Base-by-base conservation (phyloP, 2,797 vertebrate species). In the Octomys mimax region DNA sequence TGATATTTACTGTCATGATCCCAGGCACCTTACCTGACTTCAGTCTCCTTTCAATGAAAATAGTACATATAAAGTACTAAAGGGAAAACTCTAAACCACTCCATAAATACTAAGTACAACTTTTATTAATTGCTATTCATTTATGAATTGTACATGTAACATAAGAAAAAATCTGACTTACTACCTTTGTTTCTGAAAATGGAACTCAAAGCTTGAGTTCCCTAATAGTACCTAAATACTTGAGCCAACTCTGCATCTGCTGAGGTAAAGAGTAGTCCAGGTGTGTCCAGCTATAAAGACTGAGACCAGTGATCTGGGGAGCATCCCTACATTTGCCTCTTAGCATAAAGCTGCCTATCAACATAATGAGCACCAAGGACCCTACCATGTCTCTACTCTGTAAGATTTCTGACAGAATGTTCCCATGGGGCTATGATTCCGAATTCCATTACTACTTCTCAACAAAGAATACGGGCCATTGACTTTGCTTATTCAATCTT, bases 21-120 rank as follows among this genome's bases (percentile, higher is more conserved):
- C 46, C 87, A 52, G 59, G 10, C 28, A 94, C 92, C 85, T 91
- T 49, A 91, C 39, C 92, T 52, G 75, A 79, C 18, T 6, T 89
- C 5, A 92, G 31, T 49, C 61, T 91, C 42, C 39, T 36, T 64
- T 49, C 18, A 64, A 87, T 62, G 71, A 94, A 92, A 95, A 90
- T 84, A 84, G 61, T 22, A 70, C 19, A 4, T 87, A 0, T 73
- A 59, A 95, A 89, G 26, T 75, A 36, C 24, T 86, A 77, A 91
- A 75, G 70, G 94, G 57, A 90, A n/a, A 42, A 83, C 1, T 24
- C 54, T 89, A 75, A 92, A n/a, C 6, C 62, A 71, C 7, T 59
- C 70, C 77, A 42, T 61, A 83, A 61, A 81, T 79, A 75, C 61
- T 57, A 92, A 59, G 11, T 85, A 39, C 10, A 93, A 61, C 66